Percentiles rank a stretch among this genome's conserved stretches.
Conservation (phyloP, 2,113 vertebrate genomes). For the Azemiops feae region DNA sequence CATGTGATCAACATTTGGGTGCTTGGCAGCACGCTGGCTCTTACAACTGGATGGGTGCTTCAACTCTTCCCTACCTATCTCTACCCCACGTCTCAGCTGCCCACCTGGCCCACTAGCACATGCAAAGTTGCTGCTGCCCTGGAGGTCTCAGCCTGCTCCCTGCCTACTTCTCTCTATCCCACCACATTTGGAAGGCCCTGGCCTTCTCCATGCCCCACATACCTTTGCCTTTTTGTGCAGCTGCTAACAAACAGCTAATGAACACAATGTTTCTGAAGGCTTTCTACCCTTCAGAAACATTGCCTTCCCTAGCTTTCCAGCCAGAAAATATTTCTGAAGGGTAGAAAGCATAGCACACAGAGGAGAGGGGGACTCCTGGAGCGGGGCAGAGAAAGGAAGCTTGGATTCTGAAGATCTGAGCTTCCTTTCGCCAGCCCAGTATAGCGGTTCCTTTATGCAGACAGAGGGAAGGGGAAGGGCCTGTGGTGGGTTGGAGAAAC, state of each 20-base stretch:
- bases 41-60: background rate
- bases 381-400: background rate
- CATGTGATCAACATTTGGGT: background rate
- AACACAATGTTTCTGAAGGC: background rate
- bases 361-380: background rate
- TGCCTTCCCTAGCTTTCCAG: background rate
- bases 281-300: background rate
- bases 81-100: background rate
- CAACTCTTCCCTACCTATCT: background rate
- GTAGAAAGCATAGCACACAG: background rate
- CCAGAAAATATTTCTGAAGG: background rate
- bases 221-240: background rate
- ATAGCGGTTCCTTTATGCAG: background rate
- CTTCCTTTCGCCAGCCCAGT: background rate
- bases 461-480: background rate
- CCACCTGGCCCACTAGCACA: background rate
- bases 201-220: background rate
- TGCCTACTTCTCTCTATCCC: background rate
- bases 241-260: background rate
- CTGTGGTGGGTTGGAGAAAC: too few relatives aligned
- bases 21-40: background rate
- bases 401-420: background rate
- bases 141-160: background rate
- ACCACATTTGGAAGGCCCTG: background rate
- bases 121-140: background rate